phyloP scores from a whole-genome alignment of 2,888 invertebrate genomes.

The Pollenia angustigena region DNA sequence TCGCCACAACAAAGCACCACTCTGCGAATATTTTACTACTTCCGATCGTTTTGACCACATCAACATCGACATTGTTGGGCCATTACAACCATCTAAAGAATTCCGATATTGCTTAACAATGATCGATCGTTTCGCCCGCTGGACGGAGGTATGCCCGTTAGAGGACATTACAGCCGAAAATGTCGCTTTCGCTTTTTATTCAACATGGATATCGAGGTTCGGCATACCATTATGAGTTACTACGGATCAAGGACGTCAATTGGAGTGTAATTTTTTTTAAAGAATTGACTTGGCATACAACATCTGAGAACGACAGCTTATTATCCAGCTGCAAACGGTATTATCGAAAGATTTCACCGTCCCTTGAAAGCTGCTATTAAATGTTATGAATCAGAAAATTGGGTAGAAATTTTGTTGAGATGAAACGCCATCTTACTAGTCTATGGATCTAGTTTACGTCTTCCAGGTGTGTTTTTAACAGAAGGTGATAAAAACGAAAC shows the following conservation, averaged over 20 bases:
- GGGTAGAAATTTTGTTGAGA: conserved; percentile 34
- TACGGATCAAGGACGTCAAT: conserved; percentile 65
- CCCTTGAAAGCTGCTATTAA: conserved; percentile 39
- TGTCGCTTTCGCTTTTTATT: conserved; percentile 28
- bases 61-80: conserved; percentile 35
- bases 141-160: conserved; percentile 57
- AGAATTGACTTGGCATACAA: conserved; percentile 55
- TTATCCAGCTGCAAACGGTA: conserved; percentile 27
- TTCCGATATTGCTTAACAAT: conserved; percentile 27
- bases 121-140: conserved; percentile 56
- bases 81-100: conserved; percentile 10
- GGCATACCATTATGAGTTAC: conserved; percentile 63
- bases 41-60: conserved; percentile 59
- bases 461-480: conserved; percentile 26
- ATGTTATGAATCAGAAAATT: conserved; percentile 28
- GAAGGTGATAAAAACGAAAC: background rate
- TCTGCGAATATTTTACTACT: background rate
- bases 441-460: conserved; percentile 26
- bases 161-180: conserved; percentile 54
- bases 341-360: conserved; percentile 34
- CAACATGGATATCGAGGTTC: conserved; percentile 32
- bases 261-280: conserved; percentile 56
- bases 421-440: conserved; percentile 27
- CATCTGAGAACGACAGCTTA: conserved; percentile 58
- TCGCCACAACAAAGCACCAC: conserved; percentile 45